Conservation (phyloP, 2,113 vertebrate species). For the Syngnathus typhle region DNA sequence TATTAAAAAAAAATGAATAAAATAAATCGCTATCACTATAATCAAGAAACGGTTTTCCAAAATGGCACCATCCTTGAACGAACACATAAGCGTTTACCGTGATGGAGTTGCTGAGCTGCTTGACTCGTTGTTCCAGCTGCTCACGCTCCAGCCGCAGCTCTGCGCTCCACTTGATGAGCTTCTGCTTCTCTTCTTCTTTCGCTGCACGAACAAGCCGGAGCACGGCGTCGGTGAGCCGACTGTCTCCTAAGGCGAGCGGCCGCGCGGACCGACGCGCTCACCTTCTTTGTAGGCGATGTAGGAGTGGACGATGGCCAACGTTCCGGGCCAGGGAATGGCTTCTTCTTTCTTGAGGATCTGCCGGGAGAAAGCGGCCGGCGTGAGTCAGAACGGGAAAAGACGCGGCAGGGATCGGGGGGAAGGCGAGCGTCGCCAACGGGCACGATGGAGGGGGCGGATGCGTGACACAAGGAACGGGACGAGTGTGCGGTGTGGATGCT, state of each 20-base stretch:
- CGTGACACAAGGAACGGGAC: slow-evolving; percentile 67
- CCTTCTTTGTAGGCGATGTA: slow-evolving; percentile 99
- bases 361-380: slow-evolving; percentile 48
- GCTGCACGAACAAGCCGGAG: slow-evolving; percentile 61
- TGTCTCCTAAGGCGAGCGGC: background rate
- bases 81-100: background rate
- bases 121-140: slow-evolving; percentile 94
- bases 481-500: slow-evolving; percentile 57
- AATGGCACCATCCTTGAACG: too few species aligned
- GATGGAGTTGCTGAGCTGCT: slow-evolving; percentile 83
- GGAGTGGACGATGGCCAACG: slow-evolving; percentile 98
- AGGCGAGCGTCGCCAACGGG: slow-evolving; percentile 30
- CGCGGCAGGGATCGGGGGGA: background rate
- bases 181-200: slow-evolving; percentile 99
- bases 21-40: too few species aligned
- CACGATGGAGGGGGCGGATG: slow-evolving; percentile 62
- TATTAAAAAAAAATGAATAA: too few species aligned
- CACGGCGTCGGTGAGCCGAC: background rate
- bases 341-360: slow-evolving; percentile 99
- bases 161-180: slow-evolving; percentile 94
- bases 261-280: slow-evolving; percentile 40
- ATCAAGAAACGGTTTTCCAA: too few species aligned
- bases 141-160: slow-evolving; percentile 95
- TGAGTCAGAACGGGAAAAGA: slow-evolving; percentile 23
- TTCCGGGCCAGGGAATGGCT: slow-evolving; percentile 97